phyloP scores from a whole-genome alignment of 2,113 vertebrate species.

The Hippocampus comes region DNA sequence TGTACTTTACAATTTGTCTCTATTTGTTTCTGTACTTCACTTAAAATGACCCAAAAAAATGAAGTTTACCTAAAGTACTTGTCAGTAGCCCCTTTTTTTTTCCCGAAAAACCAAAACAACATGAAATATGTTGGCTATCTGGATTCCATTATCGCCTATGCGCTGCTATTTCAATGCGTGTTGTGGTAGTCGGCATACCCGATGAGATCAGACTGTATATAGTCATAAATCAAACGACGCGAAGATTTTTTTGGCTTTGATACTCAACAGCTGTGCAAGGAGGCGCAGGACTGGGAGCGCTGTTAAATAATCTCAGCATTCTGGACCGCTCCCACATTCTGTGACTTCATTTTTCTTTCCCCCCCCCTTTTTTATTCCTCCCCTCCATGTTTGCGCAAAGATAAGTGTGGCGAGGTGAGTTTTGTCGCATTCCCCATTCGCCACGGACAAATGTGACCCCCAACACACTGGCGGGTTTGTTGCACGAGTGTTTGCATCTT shows the following conservation, averaged over 20 bases:
- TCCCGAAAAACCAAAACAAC: not conserved
- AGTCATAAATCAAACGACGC: not conserved
- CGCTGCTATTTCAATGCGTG: not conserved
- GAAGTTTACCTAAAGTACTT: not conserved
- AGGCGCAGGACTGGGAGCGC: not conserved
- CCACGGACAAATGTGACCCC: constrained; percentile 15
- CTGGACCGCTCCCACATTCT: constrained; percentile 13
- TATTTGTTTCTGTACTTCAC: too few relatives aligned
- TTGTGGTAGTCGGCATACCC: not conserved
- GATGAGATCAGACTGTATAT: not conserved
- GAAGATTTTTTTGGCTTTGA: not conserved
- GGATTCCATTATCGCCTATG: too few relatives aligned
- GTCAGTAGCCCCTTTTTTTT: not conserved
- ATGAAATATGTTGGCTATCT: too few relatives aligned
- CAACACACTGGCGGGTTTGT: constrained; percentile 20
- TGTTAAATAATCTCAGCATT: constrained; percentile 47
- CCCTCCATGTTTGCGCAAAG: constrained; percentile 1
- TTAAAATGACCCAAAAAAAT: too few relatives aligned
- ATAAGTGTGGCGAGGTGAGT: constrained; percentile 36
- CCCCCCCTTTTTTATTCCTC: not conserved
- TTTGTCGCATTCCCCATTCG: constrained; percentile 4
- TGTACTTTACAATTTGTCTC: too few relatives aligned
- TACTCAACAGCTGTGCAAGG: constrained; percentile 33
- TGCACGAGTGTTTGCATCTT: not conserved
- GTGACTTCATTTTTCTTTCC: constrained; percentile 5